Evolutionary conservation across 2,888 invertebrate genomes (phyloP).

Genomic region (Priapulus caudatus): DNA sequence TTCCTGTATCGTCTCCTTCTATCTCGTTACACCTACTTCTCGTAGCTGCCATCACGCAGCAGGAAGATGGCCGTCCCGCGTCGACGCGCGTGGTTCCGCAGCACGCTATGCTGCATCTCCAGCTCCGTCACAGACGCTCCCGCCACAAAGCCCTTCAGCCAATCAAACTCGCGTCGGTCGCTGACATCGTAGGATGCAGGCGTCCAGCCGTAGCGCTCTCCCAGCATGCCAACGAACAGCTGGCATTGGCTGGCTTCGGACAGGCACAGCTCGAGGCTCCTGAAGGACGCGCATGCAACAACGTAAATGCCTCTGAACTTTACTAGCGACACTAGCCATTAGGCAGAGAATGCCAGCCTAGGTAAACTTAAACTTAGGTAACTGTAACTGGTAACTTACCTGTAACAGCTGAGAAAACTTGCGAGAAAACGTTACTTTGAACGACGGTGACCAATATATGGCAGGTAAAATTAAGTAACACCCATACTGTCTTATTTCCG

Average conservation of each 20-base stretch:
- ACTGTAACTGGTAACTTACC: too few relatives aligned
- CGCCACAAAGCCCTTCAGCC: constrained; percentile 33
- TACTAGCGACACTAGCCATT: too few relatives aligned
- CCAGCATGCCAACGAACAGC: constrained; percentile 40
- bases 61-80: constrained; percentile 36
- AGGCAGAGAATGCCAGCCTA: too few relatives aligned
- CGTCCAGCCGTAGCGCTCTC: constrained; percentile 39
- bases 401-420: too few relatives aligned
- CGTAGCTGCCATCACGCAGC: constrained; percentile 30
- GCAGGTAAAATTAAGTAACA: too few relatives aligned
- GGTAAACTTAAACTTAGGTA: too few relatives aligned
- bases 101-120: constrained; percentile 36
- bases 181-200: constrained; percentile 31
- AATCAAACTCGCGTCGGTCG: constrained; percentile 32
- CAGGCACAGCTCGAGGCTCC: constrained; percentile 39
- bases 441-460: too few relatives aligned
- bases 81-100: constrained; percentile 22
- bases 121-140: constrained; percentile 40
- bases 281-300: too few relatives aligned
- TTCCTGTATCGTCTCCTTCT: too few relatives aligned
- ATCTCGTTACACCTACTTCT: constrained; percentile 22
- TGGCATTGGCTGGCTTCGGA: constrained; percentile 37
- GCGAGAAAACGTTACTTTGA: too few relatives aligned
- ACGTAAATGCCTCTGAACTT: too few relatives aligned
- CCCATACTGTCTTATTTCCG: too few relatives aligned